Base-by-base conservation (phyloP, 2,888 invertebrate species). In the Malthinus seriepunctatus region DNA sequence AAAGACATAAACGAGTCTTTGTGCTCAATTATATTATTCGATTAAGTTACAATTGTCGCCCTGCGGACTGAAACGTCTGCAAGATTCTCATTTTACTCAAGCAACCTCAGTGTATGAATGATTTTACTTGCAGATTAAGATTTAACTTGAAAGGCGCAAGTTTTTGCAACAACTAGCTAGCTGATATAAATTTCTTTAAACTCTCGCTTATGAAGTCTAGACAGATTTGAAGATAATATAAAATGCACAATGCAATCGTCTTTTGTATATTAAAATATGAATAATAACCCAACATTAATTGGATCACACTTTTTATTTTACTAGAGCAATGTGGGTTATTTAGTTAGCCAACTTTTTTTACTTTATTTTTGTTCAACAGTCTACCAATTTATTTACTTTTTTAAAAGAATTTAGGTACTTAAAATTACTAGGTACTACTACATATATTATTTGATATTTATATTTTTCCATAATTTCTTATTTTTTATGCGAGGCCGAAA, bases 61-160 rank as follows among this genome's bases (percentile, higher is more conserved):
- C 62, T 58, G 65, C 60, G 67, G 63, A 63, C 64, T 66, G 58
- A 65, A 64, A 63, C 64, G 65, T 65, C 66, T 67, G 62, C 62
- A 56, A 58, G 46, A 52, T 39, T 50, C 57, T 60, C 51, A 60
- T 61, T 60, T 60, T 50, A 46, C 50, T 54, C 47, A 31, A 47
- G 42, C 32, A 56, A 51, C 51, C 47, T 47, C 61, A 64, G 67
- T 64, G 65, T 67, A 69, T 70, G 65, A 69, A 65, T 62, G 65
- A 71, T 71, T 71, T 68, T 67, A 69, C 69, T 71, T 69, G 69
- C 69, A 70, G 66, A 71, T 69, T 66, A 66, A 62, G 67, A 71
- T 71, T n/a, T 71, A 69, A 67, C 67, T 67, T 63, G 23, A 62
- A 67, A 65, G 60, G 64, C 59, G 60, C 62, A 60, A 64, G 61